Evolutionary conservation across 2,797 vertebrate species (phyloP).

Genomic region (Erpetoichthys calabaricus): DNA sequence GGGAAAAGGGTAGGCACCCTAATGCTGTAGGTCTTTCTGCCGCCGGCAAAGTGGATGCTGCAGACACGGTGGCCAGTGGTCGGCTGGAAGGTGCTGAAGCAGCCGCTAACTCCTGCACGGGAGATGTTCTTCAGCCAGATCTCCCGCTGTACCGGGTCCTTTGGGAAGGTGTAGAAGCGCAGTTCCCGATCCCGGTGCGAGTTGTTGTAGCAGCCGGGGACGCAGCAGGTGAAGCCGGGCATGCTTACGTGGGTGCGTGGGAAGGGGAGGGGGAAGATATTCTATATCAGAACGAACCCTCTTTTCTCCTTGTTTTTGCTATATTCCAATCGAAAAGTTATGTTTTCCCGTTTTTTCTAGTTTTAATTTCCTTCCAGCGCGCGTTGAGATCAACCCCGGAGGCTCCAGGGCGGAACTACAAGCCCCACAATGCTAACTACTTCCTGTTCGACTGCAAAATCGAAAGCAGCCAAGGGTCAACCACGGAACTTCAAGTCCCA

Average conservation of each 20-base stretch:
- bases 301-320: not conserved
- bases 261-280: not conserved
- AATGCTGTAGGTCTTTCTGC: slow-evolving; percentile 85
- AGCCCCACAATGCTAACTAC: slow-evolving; percentile 33
- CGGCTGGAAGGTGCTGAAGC: slow-evolving; percentile 95
- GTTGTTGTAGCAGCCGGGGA: slow-evolving; percentile 96
- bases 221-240: slow-evolving; percentile 95
- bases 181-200: slow-evolving; percentile 85
- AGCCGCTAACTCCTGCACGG: slow-evolving; percentile 87
- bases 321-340: slow-evolving; percentile 20
- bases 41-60: slow-evolving; percentile 87
- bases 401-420: slow-evolving; percentile 55
- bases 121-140: slow-evolving; percentile 95
- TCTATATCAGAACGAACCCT: too few species aligned
- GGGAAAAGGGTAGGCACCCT: slow-evolving; percentile 87
- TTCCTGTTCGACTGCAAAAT: slow-evolving; percentile 42
- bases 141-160: slow-evolving; percentile 76
- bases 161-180: slow-evolving; percentile 92
- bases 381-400: slow-evolving; percentile 40
- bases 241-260: slow-evolving; percentile 35
- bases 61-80: slow-evolving; percentile 90
- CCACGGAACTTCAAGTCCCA: too few species aligned
- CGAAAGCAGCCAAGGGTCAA: too few species aligned
- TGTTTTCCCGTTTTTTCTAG: slow-evolving; percentile 22
- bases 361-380: slow-evolving; percentile 48